phyloP scores from a whole-genome alignment of 2,113 vertebrate genomes.

The Corythornis cristatus region DNA sequence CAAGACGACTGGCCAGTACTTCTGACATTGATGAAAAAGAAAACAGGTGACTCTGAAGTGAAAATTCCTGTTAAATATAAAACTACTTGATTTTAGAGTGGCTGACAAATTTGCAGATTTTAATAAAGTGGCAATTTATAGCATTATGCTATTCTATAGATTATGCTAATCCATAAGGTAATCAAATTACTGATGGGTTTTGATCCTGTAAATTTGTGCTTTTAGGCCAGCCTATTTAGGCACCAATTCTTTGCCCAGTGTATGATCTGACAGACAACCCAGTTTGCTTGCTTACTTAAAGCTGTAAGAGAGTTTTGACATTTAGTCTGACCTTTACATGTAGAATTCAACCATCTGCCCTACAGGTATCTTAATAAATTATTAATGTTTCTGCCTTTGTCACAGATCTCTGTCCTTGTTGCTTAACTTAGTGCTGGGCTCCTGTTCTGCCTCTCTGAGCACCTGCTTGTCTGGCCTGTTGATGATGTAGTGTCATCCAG shows the following conservation, averaged over 20 bases:
- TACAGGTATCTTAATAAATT: background rate
- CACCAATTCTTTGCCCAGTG: background rate
- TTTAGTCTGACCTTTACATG: background rate
- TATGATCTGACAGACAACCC: background rate
- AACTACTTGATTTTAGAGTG: background rate
- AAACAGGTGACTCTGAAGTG: slow-evolving; percentile 83
- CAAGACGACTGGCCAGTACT: slow-evolving; percentile 91
- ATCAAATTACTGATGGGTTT: background rate
- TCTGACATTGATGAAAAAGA: slow-evolving; percentile 98
- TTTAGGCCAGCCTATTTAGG: background rate
- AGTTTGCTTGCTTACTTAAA: background rate
- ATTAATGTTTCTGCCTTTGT: background rate
- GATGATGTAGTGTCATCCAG: background rate
- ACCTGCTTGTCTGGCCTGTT: background rate
- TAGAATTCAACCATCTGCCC: background rate
- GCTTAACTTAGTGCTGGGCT: background rate
- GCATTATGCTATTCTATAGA: background rate
- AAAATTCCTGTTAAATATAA: background rate
- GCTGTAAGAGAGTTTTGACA: background rate
- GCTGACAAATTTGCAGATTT: background rate
- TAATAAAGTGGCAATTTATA: background rate
- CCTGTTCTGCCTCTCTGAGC: background rate
- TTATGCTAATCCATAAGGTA: background rate
- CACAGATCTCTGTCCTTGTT: background rate
- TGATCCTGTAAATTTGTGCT: background rate